These are phyloP conservation scores for Marisa cornuarietis DNA, from an alignment of 1,140 invertebrate species.

Conservation along the genomic window DNA sequence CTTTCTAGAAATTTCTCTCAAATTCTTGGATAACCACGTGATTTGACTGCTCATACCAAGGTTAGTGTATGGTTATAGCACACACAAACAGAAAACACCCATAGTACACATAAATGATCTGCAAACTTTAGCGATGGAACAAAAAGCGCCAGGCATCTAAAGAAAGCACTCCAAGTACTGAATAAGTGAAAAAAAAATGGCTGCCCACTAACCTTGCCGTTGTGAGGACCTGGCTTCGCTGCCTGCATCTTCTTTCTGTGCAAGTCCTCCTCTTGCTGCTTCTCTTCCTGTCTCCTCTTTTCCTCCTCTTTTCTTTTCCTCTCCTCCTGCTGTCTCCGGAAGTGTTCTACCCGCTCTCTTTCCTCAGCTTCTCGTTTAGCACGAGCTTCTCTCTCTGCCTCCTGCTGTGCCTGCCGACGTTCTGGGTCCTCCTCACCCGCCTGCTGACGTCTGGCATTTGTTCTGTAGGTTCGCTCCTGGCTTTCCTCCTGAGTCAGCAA, in stretches of 20 bases:
- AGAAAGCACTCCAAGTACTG: background rate
- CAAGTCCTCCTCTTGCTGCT: background rate
- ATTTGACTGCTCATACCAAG: no score
- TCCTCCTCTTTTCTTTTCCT: slow-evolving; percentile 3
- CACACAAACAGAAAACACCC: no score
- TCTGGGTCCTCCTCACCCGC: background rate
- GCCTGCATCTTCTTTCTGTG: background rate
- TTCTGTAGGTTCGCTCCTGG: background rate
- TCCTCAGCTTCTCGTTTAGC: slow-evolving; percentile 3
- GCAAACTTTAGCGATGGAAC: background rate
- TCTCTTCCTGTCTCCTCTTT: slow-evolving; percentile 2
- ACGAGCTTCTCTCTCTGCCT: slow-evolving; percentile 3
- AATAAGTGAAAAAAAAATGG: background rate
- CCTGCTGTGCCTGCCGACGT: background rate
- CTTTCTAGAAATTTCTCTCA: no score
- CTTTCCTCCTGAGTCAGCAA: background rate
- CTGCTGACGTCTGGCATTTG: slow-evolving; percentile 6
- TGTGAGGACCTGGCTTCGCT: background rate
- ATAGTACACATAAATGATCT: background rate
- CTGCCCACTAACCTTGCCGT: background rate
- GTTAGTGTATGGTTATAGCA: no score
- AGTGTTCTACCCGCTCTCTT: slow-evolving; percentile 1
- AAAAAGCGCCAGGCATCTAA: background rate
- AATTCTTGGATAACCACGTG: no score
- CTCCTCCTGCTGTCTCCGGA: slow-evolving; percentile 3